A percentile compares a stretch with the other conserved stretches of the same genome.
These are phyloP conservation scores for Colossoma macropomum DNA, from an alignment of 2,113 vertebrate species.

Conservation along the genomic window DNA sequence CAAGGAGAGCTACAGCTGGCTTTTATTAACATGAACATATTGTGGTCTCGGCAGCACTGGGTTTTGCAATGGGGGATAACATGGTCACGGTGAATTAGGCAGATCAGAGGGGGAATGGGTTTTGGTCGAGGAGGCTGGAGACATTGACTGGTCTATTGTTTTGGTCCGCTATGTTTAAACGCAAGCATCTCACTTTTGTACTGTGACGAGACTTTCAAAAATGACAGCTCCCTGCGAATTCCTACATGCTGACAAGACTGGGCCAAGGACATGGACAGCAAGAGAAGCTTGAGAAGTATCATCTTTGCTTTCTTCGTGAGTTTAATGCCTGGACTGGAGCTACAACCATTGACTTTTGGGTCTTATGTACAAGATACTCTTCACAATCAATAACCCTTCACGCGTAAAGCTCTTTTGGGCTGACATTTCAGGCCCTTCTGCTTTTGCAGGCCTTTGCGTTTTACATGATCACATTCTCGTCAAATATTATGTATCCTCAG, in stretches of 20 bases:
- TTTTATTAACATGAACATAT: constrained; percentile 61
- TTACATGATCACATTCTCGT: too few species aligned
- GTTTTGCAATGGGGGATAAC: constrained; percentile 47
- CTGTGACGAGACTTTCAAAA: neutral
- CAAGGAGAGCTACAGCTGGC: constrained; percentile 64
- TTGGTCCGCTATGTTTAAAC: constrained; percentile 19
- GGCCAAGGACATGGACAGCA: neutral
- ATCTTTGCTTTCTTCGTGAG: neutral
- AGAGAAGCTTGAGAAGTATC: neutral
- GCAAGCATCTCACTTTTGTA: constrained; percentile 4
- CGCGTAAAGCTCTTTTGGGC: too few species aligned
- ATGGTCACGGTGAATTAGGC: constrained; percentile 51
- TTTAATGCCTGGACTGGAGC: neutral
- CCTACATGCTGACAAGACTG: neutral
- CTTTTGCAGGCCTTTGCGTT: too few species aligned
- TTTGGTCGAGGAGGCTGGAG: constrained; percentile 34
- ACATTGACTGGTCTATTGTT: constrained; percentile 30
- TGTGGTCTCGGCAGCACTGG: constrained; percentile 54
- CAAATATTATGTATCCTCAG: too few species aligned
- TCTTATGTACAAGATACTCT: neutral
- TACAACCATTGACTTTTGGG: neutral
- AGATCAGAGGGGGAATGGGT: constrained; percentile 39
- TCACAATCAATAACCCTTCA: neutral
- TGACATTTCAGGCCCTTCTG: too few species aligned
- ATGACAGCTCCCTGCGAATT: neutral